Evolutionary conservation across 2,113 vertebrate species (phyloP).

Genomic region (Melanotaenia duboulayi): DNA sequence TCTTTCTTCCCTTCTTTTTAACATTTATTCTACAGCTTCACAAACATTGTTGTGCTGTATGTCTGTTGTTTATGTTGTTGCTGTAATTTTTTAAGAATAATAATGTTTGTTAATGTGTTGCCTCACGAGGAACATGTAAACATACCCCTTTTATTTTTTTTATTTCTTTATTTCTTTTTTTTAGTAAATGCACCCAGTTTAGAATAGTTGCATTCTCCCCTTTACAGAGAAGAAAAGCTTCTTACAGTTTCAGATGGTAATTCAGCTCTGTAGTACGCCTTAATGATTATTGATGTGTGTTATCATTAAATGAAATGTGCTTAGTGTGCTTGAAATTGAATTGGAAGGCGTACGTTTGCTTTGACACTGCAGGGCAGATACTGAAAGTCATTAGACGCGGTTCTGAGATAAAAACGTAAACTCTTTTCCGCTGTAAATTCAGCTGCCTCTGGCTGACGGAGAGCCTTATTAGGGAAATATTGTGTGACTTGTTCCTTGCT

Average conservation of each 20-base stretch:
- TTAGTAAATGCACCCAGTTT: background rate
- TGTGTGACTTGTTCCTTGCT: conserved; percentile 59
- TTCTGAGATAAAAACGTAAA: conserved; percentile 68
- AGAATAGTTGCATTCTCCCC: background rate
- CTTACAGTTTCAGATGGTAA: conserved; percentile 37
- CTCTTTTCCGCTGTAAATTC: conserved; percentile 50
- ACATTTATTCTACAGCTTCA: no score
- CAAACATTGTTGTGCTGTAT: background rate
- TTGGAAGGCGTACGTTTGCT: conserved; percentile 61
- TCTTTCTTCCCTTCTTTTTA: background rate
- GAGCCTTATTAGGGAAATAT: conserved; percentile 68
- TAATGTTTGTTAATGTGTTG: background rate
- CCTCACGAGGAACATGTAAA: background rate
- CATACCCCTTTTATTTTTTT: background rate
- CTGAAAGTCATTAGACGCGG: conserved; percentile 65
- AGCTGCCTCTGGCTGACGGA: conserved; percentile 67
- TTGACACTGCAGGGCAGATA: conserved; percentile 59
- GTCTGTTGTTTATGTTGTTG: no score
- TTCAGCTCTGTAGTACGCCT: conserved; percentile 31
- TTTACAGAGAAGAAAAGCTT: conserved; percentile 15
- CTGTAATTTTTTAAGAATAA: background rate
- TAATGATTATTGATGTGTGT: conserved; percentile 71
- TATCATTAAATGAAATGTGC: conserved; percentile 71
- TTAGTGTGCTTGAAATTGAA: conserved; percentile 74
- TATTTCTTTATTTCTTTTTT: no score